Evolutionary conservation across 2,797 vertebrate species (phyloP).

Genomic region (Huso huso): DNA sequence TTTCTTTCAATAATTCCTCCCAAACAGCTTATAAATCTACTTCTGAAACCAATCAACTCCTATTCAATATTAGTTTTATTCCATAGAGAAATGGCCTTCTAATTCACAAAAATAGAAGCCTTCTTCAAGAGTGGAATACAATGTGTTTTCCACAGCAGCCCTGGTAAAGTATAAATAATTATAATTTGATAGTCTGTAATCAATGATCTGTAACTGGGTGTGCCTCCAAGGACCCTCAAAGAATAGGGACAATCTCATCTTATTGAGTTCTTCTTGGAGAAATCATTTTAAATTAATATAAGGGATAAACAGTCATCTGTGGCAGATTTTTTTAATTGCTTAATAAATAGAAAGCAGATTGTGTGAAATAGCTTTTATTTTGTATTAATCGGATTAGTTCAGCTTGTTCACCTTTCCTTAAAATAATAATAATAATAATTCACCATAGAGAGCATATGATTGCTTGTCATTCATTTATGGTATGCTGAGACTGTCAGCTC

Average conservation of each 20-base stretch:
- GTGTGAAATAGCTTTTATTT: too few relatives aligned
- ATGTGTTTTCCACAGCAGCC: conserved; percentile 46
- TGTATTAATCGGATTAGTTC: too few relatives aligned
- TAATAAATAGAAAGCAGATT: too few relatives aligned
- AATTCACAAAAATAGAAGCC: conserved; percentile 43
- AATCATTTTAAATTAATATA: too few relatives aligned
- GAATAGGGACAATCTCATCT: not conserved
- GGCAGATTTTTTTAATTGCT: too few relatives aligned
- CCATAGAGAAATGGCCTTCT: conserved; percentile 53
- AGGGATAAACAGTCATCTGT: too few relatives aligned
- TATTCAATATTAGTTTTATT: conserved; percentile 45
- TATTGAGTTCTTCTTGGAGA: not conserved
- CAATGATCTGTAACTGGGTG: not conserved
- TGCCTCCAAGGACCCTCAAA: conserved; percentile 8
- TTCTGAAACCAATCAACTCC: conserved; percentile 42
- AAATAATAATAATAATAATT: too few relatives aligned
- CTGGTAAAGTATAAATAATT: conserved; percentile 45
- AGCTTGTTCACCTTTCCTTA: too few relatives aligned
- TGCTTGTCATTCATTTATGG: too few relatives aligned
- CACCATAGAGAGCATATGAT: too few relatives aligned
- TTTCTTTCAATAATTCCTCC: too few relatives aligned
- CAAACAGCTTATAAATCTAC: conserved; percentile 1
- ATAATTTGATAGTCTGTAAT: conserved; percentile 27
- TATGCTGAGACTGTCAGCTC: not conserved
- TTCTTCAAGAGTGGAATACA: conserved; percentile 42